These are phyloP conservation scores for Calliscelio sp. DNA, from an alignment of 2,888 invertebrate genomes.

Conservation along the genomic window DNA sequence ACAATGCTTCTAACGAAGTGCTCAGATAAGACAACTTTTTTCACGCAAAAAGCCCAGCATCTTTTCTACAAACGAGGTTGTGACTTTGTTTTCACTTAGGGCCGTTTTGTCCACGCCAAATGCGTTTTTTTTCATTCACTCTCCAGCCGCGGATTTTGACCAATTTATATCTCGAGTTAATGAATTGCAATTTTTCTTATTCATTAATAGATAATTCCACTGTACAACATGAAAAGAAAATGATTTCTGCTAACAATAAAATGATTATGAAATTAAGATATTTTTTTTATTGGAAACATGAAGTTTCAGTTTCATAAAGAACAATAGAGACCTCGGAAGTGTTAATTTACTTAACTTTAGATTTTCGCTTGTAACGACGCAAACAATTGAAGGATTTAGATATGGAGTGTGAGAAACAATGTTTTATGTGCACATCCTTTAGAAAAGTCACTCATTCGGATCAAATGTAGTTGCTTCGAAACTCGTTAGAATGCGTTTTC, in stretches of 20 bases:
- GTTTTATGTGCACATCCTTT: slow-evolving; percentile 58
- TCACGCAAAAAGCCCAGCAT: slow-evolving; percentile 51
- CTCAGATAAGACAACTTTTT: slow-evolving; percentile 70
- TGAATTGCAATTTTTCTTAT: not conserved
- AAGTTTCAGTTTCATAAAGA: slow-evolving; percentile 38
- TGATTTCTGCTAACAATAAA: not conserved
- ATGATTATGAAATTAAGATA: slow-evolving; percentile 43
- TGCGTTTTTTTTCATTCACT: slow-evolving; percentile 18
- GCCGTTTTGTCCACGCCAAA: slow-evolving; percentile 20
- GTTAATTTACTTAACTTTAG: slow-evolving; percentile 56
- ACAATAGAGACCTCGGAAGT: slow-evolving; percentile 60
- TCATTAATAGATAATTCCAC: no score
- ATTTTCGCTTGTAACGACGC: slow-evolving; percentile 59
- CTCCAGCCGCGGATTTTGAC: not conserved
- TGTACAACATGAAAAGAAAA: no score
- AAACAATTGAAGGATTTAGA: slow-evolving; percentile 58
- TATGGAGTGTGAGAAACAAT: slow-evolving; percentile 62
- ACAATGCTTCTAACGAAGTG: slow-evolving; percentile 73
- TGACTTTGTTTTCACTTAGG: slow-evolving; percentile 46
- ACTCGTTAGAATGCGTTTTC: no score
- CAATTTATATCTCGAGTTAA: not conserved
- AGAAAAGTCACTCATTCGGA: slow-evolving; percentile 39
- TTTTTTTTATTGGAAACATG: slow-evolving; percentile 43
- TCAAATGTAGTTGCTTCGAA: no score
- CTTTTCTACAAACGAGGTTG: slow-evolving; percentile 48